These are phyloP conservation scores for Petrophora chlorosata DNA, from an alignment of 2,888 invertebrate species.

Conservation along the genomic window DNA sequence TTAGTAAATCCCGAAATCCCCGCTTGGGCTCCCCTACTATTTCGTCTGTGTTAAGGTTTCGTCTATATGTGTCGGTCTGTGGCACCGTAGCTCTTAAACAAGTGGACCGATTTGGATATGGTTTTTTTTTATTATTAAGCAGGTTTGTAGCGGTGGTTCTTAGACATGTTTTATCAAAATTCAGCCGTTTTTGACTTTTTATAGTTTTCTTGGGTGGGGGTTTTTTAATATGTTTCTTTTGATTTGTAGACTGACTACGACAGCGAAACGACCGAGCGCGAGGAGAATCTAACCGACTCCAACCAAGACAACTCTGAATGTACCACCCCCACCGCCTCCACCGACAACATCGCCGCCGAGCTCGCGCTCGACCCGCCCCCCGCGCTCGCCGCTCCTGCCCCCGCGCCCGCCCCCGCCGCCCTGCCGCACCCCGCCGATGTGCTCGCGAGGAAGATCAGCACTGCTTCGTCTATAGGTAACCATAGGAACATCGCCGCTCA, in stretches of 20 bases:
- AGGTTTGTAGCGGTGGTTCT: no score
- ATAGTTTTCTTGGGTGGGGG: neutral
- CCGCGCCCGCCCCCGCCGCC: conserved; percentile 15
- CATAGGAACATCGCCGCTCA: no score
- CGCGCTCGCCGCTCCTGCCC: conserved; percentile 20
- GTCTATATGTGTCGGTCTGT: no score
- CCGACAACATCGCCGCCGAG: conserved; percentile 76
- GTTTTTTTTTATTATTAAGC: no score
- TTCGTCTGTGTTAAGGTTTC: no score
- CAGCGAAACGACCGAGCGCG: conserved; percentile 79
- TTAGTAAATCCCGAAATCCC: no score
- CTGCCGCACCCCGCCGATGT: conserved; percentile 38
- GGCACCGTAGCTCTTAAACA: no score
- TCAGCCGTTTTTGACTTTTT: no score
- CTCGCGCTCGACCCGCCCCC: conserved; percentile 51
- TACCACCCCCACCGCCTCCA: conserved; percentile 79
- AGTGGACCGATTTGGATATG: no score
- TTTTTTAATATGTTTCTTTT: neutral
- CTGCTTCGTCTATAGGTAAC: conserved; percentile 73
- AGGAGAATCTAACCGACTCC: conserved; percentile 79
- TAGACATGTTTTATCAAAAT: no score
- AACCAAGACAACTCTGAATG: conserved; percentile 82
- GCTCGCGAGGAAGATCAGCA: conserved; percentile 69
- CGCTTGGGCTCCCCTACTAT: no score
- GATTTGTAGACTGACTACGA: conserved; percentile 75